Evolutionary conservation across 1,140 invertebrate genomes (phyloP).

Genomic region (Cydia pomonella): DNA sequence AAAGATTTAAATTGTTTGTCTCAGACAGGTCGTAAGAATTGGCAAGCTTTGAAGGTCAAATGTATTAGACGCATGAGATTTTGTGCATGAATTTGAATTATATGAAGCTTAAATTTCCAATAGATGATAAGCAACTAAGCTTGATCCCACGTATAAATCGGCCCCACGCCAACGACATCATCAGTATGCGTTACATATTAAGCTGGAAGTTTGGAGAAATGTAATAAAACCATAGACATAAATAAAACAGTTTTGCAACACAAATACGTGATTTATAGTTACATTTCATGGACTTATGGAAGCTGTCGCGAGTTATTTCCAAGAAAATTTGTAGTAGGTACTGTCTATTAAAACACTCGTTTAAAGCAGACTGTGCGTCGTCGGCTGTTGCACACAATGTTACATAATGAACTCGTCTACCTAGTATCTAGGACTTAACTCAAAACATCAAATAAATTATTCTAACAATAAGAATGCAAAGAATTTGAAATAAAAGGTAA

Average conservation of each 20-base stretch:
- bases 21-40: constrained; percentile 55
- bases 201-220: constrained; percentile 8
- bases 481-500: background rate
- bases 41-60: constrained; percentile 67
- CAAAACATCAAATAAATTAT: no score
- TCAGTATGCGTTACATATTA: background rate
- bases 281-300: background rate
- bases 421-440: no score
- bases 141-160: background rate
- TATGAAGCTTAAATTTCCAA: background rate
- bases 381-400: background rate
- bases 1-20: constrained; percentile 61
- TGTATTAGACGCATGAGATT: constrained; percentile 9
- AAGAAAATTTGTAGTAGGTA: background rate
- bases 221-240: no score
- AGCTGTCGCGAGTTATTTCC: background rate
- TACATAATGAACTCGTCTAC: background rate
- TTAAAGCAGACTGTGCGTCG: constrained; percentile 5
- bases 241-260: constrained; percentile 4
- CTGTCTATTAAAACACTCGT: background rate
- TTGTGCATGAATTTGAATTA: background rate
- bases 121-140: background rate
- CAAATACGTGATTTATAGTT: background rate
- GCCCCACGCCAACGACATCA: constrained; percentile 3
- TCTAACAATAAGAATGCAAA: background rate